Evolutionary conservation across 2,888 invertebrate genomes (phyloP).

Genomic region (Rutpela maculata): DNA sequence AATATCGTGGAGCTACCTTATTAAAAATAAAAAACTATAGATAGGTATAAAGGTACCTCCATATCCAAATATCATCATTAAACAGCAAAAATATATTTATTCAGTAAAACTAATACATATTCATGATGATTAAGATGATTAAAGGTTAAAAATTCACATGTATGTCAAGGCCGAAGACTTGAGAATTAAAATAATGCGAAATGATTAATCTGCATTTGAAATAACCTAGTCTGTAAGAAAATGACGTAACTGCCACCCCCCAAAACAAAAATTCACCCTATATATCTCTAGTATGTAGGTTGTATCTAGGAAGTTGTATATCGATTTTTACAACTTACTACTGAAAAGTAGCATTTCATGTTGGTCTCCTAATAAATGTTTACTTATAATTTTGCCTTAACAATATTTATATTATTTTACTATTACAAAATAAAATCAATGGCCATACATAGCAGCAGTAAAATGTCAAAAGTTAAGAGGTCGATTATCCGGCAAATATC

Average conservation of each 20-base stretch:
- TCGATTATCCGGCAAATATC: background rate
- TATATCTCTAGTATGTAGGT: background rate
- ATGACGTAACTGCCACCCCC: background rate
- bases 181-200: background rate
- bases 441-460: background rate
- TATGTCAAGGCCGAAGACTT: background rate
- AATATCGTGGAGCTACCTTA: too few species aligned
- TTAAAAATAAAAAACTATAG: too few species aligned
- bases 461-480: slow-evolving; percentile 30
- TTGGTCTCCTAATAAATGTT: background rate
- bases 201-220: background rate
- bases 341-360: background rate
- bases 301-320: background rate
- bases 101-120: background rate
- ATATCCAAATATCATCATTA: background rate
- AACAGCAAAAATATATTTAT: background rate
- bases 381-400: background rate
- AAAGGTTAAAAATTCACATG: background rate
- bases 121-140: background rate
- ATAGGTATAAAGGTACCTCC: background rate
- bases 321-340: background rate
- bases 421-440: slow-evolving; percentile 29
- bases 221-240: background rate
- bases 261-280: background rate
- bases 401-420: background rate